Evolutionary conservation across 2,888 invertebrate genomes (phyloP), one percentile per base, ranked within the genome.

Genomic region (Drosophila greeni): DNA sequence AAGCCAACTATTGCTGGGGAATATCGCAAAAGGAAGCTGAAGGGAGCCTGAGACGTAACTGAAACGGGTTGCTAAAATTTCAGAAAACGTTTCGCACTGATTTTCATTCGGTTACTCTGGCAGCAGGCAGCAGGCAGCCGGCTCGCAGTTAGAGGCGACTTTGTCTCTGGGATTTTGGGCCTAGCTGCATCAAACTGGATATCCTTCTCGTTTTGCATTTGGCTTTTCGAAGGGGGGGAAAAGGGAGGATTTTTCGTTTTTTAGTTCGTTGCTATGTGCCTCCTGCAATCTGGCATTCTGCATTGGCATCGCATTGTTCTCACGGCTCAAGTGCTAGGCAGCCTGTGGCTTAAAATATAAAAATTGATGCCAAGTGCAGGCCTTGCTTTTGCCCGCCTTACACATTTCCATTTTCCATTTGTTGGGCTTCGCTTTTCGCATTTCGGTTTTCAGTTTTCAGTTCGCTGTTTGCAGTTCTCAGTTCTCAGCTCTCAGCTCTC

Each of bases 301-400:
- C 75, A 64, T 83, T 78, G 82, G 74, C 73, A 75, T 81, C 74
- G 74, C 82, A 78, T 84, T 82, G 79, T 84, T 82, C 82, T 78
- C 66, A 42, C 67, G 51, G 53, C 76, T 74, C 67, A 68, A 78
- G 82, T 72, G 79, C 58, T 75, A 74, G 72, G 76, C 76, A 73
- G 82, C 54, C 70, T 67, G 82, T 72, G 76, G 79, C 76, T 79
- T 79, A 65, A 79, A 79, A 84, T 84, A 74, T 83, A 84, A 82
- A 79, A 84, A 79, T 79, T 84, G 72, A 82, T 84, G 79, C 79
- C 79, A 84, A 84, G 76, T 74, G 76, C 76, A 67, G 82, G 62
- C 66, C 74, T 67, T 72, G 75, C 66, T 49, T 45, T 37, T 43
- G 48, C 66, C 56, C 47, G 70, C 65, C 66, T 53, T 36, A 58